phyloP scores from a whole-genome alignment of 2,113 vertebrate species.

The Phylloscopus whistleri region DNA sequence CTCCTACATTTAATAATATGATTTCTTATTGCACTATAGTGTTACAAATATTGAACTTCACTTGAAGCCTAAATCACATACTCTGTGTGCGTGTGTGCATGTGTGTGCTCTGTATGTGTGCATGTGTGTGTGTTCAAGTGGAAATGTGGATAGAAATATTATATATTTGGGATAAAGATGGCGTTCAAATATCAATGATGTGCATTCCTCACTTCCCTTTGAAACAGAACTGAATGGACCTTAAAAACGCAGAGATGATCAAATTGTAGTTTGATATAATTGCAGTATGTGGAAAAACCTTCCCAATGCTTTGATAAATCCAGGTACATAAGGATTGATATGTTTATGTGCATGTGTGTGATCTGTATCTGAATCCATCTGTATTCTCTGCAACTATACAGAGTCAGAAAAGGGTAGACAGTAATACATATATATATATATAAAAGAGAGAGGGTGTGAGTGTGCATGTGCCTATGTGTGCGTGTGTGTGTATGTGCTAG shows the following conservation, averaged over 20 bases:
- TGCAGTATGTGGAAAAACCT: conserved; percentile 55
- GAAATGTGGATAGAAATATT: neutral
- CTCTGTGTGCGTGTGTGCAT: conserved; percentile 36
- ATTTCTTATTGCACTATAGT: conserved; percentile 93
- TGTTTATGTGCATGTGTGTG: conserved; percentile 31
- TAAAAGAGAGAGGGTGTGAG: conserved; percentile 65
- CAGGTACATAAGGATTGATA: conserved; percentile 82
- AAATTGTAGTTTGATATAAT: conserved; percentile 30
- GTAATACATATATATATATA: conserved; percentile 66
- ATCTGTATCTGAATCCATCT: neutral
- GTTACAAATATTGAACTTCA: conserved; percentile 89
- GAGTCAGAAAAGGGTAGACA: conserved; percentile 44
- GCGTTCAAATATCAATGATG: conserved; percentile 85
- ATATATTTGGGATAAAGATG: conserved; percentile 11
- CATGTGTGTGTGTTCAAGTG: neutral
- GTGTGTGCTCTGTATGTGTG: neutral
- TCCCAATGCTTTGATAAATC: conserved; percentile 68
- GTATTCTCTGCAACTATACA: conserved; percentile 18
- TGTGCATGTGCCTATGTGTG: conserved; percentile 77
- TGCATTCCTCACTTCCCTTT: conserved; percentile 93
- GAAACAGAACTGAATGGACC: conserved; percentile 67
- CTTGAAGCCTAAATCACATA: conserved; percentile 80
- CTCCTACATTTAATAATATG: conserved; percentile 84
- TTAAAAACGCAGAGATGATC: conserved; percentile 57
- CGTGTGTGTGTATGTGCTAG: conserved; percentile 78